Evolutionary conservation across 2,888 invertebrate genomes (phyloP).

Genomic region (Pterostichus niger): DNA sequence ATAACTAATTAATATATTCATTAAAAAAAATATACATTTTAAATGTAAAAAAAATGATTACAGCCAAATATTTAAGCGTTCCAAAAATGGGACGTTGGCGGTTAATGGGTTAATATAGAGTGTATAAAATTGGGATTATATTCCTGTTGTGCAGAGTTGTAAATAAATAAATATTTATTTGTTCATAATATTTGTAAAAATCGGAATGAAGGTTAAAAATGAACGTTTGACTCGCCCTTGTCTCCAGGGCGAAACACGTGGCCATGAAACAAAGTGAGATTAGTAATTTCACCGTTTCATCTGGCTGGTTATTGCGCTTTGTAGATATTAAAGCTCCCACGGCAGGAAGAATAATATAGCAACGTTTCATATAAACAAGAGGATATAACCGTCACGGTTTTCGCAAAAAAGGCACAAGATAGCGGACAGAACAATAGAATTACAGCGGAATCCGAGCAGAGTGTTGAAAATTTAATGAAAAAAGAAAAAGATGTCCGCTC

Average conservation of each 20-base stretch:
- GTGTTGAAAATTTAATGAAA: conserved; percentile 48
- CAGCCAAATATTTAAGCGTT: too few species aligned
- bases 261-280: conserved; percentile 53
- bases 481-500: conserved; percentile 33
- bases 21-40: too few species aligned
- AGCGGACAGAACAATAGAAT: conserved; percentile 52
- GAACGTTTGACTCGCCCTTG: background rate
- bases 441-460: conserved; percentile 31
- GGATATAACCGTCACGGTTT: conserved; percentile 48
- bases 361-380: conserved; percentile 51
- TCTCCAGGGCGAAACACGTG: conserved; percentile 11
- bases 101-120: too few species aligned
- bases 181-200: background rate
- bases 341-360: conserved; percentile 55
- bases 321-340: conserved; percentile 49
- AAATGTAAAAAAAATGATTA: too few species aligned
- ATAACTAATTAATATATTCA: too few species aligned
- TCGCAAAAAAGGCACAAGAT: conserved; percentile 43
- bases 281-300: conserved; percentile 55
- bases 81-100: too few species aligned
- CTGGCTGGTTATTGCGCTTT: conserved; percentile 55
- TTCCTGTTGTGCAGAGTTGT: too few species aligned
- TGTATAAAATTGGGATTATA: too few species aligned
- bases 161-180: too few species aligned
- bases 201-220: background rate